These are phyloP conservation scores for Eospalax fontanierii DNA, from an alignment of 2,797 vertebrate species.

Conservation along the genomic window DNA sequence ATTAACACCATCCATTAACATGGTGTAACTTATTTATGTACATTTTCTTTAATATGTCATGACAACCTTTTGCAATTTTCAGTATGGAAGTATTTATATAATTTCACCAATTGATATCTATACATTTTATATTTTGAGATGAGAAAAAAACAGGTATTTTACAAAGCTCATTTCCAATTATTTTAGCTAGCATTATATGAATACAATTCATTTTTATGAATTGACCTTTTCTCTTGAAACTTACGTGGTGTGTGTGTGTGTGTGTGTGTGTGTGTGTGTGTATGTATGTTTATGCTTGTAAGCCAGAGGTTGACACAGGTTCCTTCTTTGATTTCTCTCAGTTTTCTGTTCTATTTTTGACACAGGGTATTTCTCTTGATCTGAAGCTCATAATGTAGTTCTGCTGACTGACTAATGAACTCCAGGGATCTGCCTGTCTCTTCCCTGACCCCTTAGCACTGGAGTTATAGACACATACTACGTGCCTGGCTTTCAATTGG, in stretches of 20 bases:
- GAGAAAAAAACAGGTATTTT: background rate
- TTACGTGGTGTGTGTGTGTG: background rate
- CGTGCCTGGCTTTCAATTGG: background rate
- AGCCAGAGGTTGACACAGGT: background rate
- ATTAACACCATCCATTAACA: background rate
- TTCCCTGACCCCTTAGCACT: background rate
- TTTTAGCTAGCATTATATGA: slow-evolving; percentile 4
- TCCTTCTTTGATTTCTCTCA: background rate
- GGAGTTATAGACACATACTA: background rate
- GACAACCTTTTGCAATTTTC: background rate
- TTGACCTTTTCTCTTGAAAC: background rate
- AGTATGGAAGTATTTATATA: background rate
- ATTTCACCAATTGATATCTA: background rate
- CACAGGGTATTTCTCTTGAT: background rate
- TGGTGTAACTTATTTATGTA: background rate
- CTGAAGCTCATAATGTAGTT: background rate
- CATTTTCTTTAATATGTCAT: background rate
- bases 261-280: background rate
- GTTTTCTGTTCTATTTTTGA: background rate
- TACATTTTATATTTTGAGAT: slow-evolving; percentile 1
- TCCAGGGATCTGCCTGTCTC: background rate
- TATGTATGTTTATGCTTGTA: background rate
- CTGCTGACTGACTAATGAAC: no score
- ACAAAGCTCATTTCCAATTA: background rate
- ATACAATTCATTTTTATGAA: background rate